Percentiles rank a stretch among this genome's conserved stretches.
Evolutionary conservation across 1,140 invertebrate genomes (phyloP).

Genomic region (Oppia nitens): DNA sequence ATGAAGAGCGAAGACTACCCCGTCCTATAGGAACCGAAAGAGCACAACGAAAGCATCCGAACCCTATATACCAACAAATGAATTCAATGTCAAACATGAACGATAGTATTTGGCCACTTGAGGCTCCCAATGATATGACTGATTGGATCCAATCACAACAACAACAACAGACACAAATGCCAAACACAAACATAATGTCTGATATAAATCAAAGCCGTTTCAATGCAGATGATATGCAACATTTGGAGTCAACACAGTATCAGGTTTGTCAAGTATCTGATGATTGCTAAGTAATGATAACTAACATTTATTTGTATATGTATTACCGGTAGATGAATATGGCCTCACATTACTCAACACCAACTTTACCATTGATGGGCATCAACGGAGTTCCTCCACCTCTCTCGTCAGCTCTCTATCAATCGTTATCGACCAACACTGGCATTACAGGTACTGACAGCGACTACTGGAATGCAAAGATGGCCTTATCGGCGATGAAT

Average conservation of each 20-base stretch:
- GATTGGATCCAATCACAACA: neutral
- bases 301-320: neutral
- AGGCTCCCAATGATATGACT: neutral
- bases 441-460: neutral
- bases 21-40: conserved; percentile 26
- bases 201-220: neutral
- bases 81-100: neutral
- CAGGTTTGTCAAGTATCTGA: neutral
- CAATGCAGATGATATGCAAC: neutral
- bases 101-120: neutral
- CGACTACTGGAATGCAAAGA: neutral
- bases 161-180: neutral
- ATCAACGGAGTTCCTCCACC: neutral
- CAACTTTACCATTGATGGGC: neutral
- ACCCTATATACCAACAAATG: neutral
- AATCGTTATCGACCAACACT: neutral
- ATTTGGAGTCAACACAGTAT: neutral
- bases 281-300: neutral
- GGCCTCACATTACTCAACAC: neutral
- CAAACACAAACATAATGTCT: neutral
- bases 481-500: neutral
- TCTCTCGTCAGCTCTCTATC: neutral
- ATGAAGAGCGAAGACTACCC: conserved; percentile 21
- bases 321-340: neutral
- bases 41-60: conserved; percentile 21